Evolutionary conservation across 2,797 vertebrate species (phyloP), one percentile per base, ranked within the genome.

Genomic region (Phoeniculus purpureus): DNA sequence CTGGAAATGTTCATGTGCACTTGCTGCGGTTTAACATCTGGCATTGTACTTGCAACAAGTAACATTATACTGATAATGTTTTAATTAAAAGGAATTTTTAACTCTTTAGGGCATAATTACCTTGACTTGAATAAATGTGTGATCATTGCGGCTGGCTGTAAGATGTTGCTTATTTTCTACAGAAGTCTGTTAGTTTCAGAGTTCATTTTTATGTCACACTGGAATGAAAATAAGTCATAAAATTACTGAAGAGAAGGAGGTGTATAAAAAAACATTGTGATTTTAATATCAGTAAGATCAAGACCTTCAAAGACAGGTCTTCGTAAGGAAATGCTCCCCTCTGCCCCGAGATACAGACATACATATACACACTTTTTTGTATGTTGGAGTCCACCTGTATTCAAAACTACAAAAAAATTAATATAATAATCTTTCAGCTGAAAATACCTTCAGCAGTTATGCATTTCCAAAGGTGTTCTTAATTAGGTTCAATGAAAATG

Each of bases 61-160:
- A 77, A 86, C 91, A 54, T 59, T 1, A 54, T 52, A 45, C 8
- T 3, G 3, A 15, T 19, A 64, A 67, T 34, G 29, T 48, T 78
- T 88, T 52, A 86, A 80, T 91, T 90, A 56, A 61, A 89, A 77
- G 12, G 22, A 82, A 25, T 74, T 80, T 85, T 84, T 74, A 16
- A 32, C 23, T 43, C 43, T n/a, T 90, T n/a, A 29, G 43, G 21
- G 29, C 3, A 3, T 79, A 7, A 65, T 84, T 67, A 64, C 3
- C 29, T 85, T 81, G 55, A 78, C 25, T 81, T 71, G 47, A 88
- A 25, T 59, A 66, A 81, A 74, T 23, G 6, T 8, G 7, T 32
- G 29, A 51, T 72, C 18, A 25, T 12, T 85, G 60, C 31, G 78
- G n/a, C 26, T 88, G 32, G 21, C 43, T 68, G 6, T 45, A 52